phyloP scores from a whole-genome alignment of 2,797 vertebrate genomes.

The Enoplosus armatus region DNA sequence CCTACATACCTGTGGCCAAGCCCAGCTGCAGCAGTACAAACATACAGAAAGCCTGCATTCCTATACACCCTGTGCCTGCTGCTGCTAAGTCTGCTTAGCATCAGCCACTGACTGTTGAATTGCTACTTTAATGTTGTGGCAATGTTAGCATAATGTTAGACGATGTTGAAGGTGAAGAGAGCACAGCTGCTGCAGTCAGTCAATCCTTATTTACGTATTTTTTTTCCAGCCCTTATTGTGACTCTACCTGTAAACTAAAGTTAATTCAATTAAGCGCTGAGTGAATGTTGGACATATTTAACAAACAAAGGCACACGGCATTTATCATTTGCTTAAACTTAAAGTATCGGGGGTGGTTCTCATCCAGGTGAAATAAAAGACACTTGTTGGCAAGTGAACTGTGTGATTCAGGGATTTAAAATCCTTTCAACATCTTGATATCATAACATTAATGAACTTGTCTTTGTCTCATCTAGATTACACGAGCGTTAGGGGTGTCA shows the following conservation, averaged over 20 bases:
- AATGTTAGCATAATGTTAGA: slow-evolving; percentile 47
- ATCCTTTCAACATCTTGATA: neutral
- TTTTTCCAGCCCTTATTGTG: slow-evolving; percentile 2
- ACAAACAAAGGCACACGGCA: slow-evolving; percentile 20
- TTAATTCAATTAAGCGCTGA: slow-evolving; percentile 21
- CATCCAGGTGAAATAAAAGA: slow-evolving; percentile 9
- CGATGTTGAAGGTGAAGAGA: slow-evolving; percentile 17
- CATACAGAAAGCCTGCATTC: slow-evolving; percentile 67
- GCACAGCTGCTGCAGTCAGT: neutral
- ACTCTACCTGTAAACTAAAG: slow-evolving; percentile 28
- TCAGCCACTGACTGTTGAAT: slow-evolving; percentile 54
- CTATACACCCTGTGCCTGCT: slow-evolving; percentile 49
- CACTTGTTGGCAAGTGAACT: slow-evolving; percentile 13
- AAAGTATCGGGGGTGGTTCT: slow-evolving; percentile 20
- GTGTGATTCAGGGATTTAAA: neutral
- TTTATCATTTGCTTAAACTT: slow-evolving; percentile 12
- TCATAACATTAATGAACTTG: slow-evolving; percentile 4
- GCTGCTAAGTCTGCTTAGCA: slow-evolving; percentile 63
- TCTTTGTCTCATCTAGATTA: neutral
- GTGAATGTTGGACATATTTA: slow-evolving; percentile 20
- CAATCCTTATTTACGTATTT: neutral
- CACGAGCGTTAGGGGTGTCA: neutral
- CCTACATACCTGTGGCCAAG: slow-evolving; percentile 67
- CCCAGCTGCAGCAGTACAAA: slow-evolving; percentile 72
- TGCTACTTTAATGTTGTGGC: slow-evolving; percentile 39